Conservation (phyloP, 2,113 vertebrate genomes). For the Oxyura jamaicensis region DNA sequence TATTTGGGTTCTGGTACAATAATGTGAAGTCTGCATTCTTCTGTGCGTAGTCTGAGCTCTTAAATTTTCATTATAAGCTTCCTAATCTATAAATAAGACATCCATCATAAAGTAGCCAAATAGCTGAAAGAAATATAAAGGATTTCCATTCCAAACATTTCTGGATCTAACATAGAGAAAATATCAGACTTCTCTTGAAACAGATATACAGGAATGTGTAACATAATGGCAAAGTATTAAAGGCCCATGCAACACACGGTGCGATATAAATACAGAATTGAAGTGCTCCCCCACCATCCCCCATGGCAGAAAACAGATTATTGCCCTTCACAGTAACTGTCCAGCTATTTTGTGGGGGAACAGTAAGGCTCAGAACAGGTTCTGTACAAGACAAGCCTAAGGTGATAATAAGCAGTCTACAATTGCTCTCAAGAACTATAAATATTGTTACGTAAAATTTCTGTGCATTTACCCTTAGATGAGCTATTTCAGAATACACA, state of each 20-base stretch:
- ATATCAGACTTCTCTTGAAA: background rate
- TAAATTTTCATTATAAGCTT: background rate
- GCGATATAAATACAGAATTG: background rate
- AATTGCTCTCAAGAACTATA: background rate
- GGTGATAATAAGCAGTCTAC: background rate
- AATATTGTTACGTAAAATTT: background rate
- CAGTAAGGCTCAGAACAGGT: background rate
- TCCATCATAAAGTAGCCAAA: background rate
- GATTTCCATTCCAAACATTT: background rate
- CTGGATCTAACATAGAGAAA: background rate
- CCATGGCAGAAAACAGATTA: background rate
- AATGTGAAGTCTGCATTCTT: background rate
- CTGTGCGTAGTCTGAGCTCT: background rate
- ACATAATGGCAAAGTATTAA: background rate
- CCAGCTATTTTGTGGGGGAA: background rate
- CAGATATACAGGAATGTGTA: background rate
- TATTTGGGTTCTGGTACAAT: background rate
- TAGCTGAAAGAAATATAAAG: background rate
- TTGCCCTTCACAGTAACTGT: background rate
- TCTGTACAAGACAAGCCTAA: background rate
- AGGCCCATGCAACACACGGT: background rate
- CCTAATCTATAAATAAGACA: background rate
- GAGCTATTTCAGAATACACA: background rate
- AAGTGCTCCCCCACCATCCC: background rate
- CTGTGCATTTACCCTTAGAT: background rate